Evolutionary conservation across 1,140 invertebrate genomes (phyloP), one percentile per base, ranked within the genome.

Genomic region (Chlorops oryzae): DNA sequence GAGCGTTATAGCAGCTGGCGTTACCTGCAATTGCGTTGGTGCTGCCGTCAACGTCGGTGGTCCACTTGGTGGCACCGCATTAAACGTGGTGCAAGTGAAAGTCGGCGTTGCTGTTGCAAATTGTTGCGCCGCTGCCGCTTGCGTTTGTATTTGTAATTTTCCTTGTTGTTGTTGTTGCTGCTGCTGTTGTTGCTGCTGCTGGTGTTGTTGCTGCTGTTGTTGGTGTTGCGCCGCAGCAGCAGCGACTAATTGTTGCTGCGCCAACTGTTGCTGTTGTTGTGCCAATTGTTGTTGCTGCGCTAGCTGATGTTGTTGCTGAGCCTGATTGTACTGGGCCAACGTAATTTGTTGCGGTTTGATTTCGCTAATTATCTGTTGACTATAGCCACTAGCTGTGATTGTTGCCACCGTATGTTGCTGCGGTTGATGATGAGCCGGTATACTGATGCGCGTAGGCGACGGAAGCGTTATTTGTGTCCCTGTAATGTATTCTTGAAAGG

Each of bases 301-400:
- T 54, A 0, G 58, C 59, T 63, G 65, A 27, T 65, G 61, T 23
- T 65, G 59, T 55, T 69, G 65, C 40, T 69, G 65, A 6, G 66
- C 65, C 55, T 70, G 66, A n/a, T n/a, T n/a, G 34, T 70, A 70
- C 37, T 70, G 66, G 7, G 65, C 65, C 37, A 70, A 40, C 2
- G 65, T 69, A n/a, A 70, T 70, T 50, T 70, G 66, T 46, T 69
- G 66, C 2, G 66, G 65, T 47, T 70, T 70, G 15, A 70, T 70
- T 39, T 70, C 66, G 41, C 66, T 69, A 35, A 70, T 70, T 37
- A 70, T 70, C 47, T 70, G 66, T 47, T 70, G 66, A 47, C 69
- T 70, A 48, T 69, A 70, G 34, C 63, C 57, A 17, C 62, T 61
- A 5, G 65, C 63, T 2, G 65, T 68, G n/a, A 69, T 68, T 2